Evolutionary conservation across 2,797 vertebrate genomes (phyloP), one percentile per base, ranked within the genome.

Genomic region (Carcharodon carcharias): DNA sequence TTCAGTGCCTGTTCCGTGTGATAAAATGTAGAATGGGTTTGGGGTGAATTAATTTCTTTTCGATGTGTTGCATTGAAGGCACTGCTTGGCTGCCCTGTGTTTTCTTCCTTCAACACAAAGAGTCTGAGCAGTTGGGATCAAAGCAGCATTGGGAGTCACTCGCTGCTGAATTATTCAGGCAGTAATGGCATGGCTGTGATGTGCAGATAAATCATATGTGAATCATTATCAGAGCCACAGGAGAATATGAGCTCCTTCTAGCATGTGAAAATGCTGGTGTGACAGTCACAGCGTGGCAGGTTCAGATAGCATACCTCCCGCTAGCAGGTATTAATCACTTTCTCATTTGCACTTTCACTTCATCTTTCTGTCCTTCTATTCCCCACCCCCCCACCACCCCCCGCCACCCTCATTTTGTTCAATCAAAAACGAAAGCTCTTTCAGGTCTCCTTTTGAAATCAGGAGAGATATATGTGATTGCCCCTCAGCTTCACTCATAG

Each of bases 111-210:
- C 69, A n/a, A 50, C 40, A 35, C 45, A 95, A 95, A 54, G 45
- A 50, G 61, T 77, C 69, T n/a, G 28, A 73, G 28, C 69, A 35
- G 94, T 58, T 35, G 45, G 50, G 69, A 95, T 77, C 45, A 95
- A 73, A 77, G 69, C 89, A 35, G 94, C 69, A 31, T 26, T 73
- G 50, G 93, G 93, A 71, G 6, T 95, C 89, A 54, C 45, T 18
- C 3, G 50, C 94, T 58, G 50, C 50, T 95, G 94, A 95, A 95
- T 95, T 77, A 95, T 95, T 95, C 94, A 95, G 94, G 69, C 45
- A 1, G 69, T 56, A 56, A 58, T 77, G 69, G 50, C 50, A 9
- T 54, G 67, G 50, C 94, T 95, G 94, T 95, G 94, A 95, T 95
- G 50, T 56, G 69, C 65, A 77, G 94, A 77, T 95, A 95, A 95